Conservation (phyloP, 2,888 invertebrate genomes). For the Neoaliturus tenellus region DNA sequence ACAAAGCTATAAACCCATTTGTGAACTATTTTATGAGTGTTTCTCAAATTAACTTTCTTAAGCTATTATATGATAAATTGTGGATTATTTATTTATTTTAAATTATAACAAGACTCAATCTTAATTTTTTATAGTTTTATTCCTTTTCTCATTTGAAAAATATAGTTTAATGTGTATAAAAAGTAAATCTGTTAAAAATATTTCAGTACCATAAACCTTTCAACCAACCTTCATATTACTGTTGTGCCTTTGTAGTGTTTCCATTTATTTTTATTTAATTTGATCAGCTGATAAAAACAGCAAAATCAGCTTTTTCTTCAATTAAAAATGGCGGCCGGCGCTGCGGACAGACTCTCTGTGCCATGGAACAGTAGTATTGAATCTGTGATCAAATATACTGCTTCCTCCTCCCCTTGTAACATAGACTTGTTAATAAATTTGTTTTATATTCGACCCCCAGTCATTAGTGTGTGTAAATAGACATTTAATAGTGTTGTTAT, state of each 20-base stretch:
- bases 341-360: constrained; percentile 16
- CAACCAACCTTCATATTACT: not conserved
- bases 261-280: not conserved
- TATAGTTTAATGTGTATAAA: no score
- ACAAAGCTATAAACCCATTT: no score
- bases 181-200: no score
- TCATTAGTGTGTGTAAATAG: constrained; percentile 46
- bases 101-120: no score
- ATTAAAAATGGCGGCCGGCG: not conserved
- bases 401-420: constrained; percentile 24
- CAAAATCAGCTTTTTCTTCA: not conserved
- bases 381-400: constrained; percentile 41
- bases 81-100: no score
- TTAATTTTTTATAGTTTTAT: no score
- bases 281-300: not conserved
- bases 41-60: no score
- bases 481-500: constrained; percentile 34
- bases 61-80: no score
- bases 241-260: constrained; percentile 44
- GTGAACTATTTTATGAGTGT: no score
- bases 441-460: constrained; percentile 45
- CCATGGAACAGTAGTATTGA: constrained; percentile 44
- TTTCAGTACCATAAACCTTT: not conserved
- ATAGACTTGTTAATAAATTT: constrained; percentile 51
- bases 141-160: no score